Evolutionary conservation across 2,797 vertebrate species (phyloP).

Genomic region (Dallia pectoralis): DNA sequence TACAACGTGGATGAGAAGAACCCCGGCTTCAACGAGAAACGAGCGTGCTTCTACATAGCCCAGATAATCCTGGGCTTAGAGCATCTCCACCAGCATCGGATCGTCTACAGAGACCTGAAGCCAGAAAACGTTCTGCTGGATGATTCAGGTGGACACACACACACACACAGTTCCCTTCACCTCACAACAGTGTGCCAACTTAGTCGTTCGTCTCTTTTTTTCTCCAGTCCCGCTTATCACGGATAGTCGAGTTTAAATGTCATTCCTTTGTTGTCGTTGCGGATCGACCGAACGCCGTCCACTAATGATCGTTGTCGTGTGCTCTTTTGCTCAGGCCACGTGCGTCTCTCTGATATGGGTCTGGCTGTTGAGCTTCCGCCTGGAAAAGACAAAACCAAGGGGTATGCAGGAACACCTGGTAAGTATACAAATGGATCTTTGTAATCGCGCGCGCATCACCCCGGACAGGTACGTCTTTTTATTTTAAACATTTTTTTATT

Average conservation of each 20-base stretch:
- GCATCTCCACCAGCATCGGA: constrained; percentile 79
- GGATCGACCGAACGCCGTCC: background rate
- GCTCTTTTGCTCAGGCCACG: constrained; percentile 66
- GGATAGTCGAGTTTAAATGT: background rate
- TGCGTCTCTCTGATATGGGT: constrained; percentile 77
- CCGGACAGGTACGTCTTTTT: no score
- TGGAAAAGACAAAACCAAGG: constrained; percentile 71
- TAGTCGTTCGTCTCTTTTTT: background rate
- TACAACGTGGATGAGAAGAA: constrained; percentile 79
- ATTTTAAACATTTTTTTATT: no score
- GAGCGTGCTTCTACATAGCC: constrained; percentile 73
- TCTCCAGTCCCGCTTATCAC: background rate
- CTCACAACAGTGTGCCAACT: background rate
- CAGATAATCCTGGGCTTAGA: constrained; percentile 79
- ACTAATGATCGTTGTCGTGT: background rate
- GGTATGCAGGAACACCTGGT: constrained; percentile 79
- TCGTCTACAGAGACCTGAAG: constrained; percentile 79
- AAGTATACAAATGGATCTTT: background rate
- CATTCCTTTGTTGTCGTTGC: background rate
- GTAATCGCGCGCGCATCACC: no score
- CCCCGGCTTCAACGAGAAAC: constrained; percentile 72
- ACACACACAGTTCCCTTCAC: background rate
- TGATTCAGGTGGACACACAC: constrained; percentile 61
- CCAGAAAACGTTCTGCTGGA: constrained; percentile 78
- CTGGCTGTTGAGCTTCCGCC: constrained; percentile 74